Evolutionary conservation across 2,113 vertebrate genomes (phyloP).

Genomic region (Clarias batrachus): DNA sequence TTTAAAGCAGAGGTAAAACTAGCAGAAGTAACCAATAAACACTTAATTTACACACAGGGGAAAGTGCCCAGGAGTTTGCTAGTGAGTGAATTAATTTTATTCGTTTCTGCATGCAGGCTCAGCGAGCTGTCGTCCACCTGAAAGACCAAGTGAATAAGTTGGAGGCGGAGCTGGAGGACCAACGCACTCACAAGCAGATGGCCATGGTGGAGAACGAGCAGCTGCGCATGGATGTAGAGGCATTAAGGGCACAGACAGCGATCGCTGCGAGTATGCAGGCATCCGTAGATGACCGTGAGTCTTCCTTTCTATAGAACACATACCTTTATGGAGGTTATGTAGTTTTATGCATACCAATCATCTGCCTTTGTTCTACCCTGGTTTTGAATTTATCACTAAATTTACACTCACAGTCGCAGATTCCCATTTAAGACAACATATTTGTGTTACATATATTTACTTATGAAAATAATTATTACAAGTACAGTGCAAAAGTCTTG

Average conservation of each 20-base stretch:
- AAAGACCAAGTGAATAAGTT: conserved; percentile 76
- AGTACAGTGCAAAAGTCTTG: not conserved
- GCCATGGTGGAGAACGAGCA: conserved; percentile 85
- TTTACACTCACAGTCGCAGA: not conserved
- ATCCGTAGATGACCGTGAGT: conserved; percentile 86
- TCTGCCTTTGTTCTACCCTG: not conserved
- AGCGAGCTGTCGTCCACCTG: conserved; percentile 73
- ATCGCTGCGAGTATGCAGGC: conserved; percentile 84
- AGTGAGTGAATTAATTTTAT: not conserved
- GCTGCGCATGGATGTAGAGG: conserved; percentile 83
- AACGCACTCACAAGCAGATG: conserved; percentile 83
- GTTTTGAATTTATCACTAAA: not conserved
- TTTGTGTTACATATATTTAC: not conserved
- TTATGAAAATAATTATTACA: not conserved
- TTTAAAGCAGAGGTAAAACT: conserved; percentile 68
- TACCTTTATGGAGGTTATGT: not conserved
- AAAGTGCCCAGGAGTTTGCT: not conserved
- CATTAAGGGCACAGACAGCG: conserved; percentile 74
- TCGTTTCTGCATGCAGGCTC: conserved; percentile 67
- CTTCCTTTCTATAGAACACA: not conserved
- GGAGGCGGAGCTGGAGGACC: conserved; percentile 88
- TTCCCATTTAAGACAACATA: not conserved
- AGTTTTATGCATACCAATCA: not conserved
- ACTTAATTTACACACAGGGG: too few relatives aligned
- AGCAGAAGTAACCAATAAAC: not conserved